Base-by-base conservation (phyloP, 1,140 invertebrate species). In the Procambarus virginalis region DNA sequence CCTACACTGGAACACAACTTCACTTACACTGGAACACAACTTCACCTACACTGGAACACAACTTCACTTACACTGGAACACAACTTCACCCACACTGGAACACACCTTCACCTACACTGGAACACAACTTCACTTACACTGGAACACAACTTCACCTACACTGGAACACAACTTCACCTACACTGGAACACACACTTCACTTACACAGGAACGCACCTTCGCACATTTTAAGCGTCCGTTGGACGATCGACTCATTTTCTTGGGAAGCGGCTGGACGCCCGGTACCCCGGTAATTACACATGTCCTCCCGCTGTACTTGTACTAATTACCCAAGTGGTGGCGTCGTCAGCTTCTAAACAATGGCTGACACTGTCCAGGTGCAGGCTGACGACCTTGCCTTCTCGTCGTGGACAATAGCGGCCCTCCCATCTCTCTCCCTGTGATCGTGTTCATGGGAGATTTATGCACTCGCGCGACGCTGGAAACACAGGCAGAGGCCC, bases 281-380 rank as follows among this genome's bases (percentile, higher is more conserved):
- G 77, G 48, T 55, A 46, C 48, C 51, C 51, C 20, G 5, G 45
- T 79, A 79, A 79, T 79, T 49, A 79, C 17, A 79, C 14, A 64
- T 58, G 80, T 22, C 20, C 34, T 55, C 80, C 45, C 4, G 55
- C 58, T 82, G 80, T 82, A 64, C 46, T 82, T 64, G 34, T 22
- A n/a, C 80, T 82, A 82, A 82, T 82, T 22, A 64, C 51, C 80
- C 55, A 60, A 64, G 80, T 82, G 80, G 51, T 64, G 80, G 80
- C 80, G 80, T 58, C 80, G 80, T 58, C 58, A 64, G 51, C 55
- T 34, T 8, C 45, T 58, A 64, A 82, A 82, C 80, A 82, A 82
- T 64, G 34, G 55, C 46, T 82, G 80, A 82, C 80, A 82, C 34
- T 82, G 55, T 58, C 51, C 80, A 82, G 80, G 80, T 82, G 80